Conservation (phyloP, 2,888 invertebrate genomes). For the Drosophila mimetica region DNA sequence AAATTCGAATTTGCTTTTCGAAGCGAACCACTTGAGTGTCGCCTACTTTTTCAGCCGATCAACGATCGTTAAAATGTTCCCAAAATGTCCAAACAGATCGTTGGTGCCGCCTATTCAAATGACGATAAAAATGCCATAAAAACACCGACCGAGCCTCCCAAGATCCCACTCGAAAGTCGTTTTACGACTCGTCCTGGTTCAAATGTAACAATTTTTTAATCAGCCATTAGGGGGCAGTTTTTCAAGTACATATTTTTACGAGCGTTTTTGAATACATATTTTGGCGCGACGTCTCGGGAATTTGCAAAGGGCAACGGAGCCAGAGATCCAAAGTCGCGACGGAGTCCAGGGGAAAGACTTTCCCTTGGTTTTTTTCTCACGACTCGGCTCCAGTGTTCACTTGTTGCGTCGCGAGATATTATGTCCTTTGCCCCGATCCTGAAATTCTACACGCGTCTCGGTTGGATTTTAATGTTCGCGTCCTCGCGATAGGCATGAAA, state of each 20-base stretch:
- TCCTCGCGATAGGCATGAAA: constrained; percentile 52
- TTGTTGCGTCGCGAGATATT: constrained; percentile 23
- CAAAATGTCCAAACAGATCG: constrained; percentile 81
- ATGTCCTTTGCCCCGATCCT: constrained; percentile 50
- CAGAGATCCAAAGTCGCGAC: constrained; percentile 19
- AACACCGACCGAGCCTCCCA: constrained; percentile 42
- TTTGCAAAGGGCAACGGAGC: constrained; percentile 53
- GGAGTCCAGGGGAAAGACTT: constrained; percentile 50
- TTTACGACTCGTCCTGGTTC: constrained; percentile 68
- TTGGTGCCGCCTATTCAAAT: constrained; percentile 76
- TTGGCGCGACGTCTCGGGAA: constrained; percentile 68
- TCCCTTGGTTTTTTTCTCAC: constrained; percentile 58
- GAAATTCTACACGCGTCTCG: constrained; percentile 72
- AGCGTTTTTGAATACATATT: constrained; percentile 50
- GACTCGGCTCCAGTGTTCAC: constrained; percentile 47
- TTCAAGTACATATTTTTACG: constrained; percentile 66
- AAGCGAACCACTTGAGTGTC: constrained; percentile 64
- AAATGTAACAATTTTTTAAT: constrained; percentile 70
- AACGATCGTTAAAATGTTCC: constrained; percentile 68
- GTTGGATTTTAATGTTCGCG: constrained; percentile 55
- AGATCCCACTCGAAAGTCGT: constrained; percentile 53
- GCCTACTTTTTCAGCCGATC: constrained; percentile 45
- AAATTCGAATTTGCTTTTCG: constrained; percentile 24
- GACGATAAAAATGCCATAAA: constrained; percentile 80
- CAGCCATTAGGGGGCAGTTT: constrained; percentile 53